These are phyloP conservation scores for Hybos culiciformis DNA, from an alignment of 2,888 invertebrate genomes.

Conservation along the genomic window DNA sequence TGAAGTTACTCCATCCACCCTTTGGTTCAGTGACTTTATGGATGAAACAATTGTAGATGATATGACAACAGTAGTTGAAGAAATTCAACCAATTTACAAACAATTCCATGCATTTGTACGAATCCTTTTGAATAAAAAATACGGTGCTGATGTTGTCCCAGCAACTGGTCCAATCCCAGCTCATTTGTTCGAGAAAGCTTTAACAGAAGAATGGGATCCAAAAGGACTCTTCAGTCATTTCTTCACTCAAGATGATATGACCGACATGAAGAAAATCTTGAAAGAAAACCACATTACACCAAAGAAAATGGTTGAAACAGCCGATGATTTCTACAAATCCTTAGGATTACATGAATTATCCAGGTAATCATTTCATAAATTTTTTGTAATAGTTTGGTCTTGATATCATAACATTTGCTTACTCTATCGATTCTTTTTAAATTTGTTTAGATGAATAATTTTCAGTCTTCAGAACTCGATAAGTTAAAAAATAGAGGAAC, in stretches of 20 bases:
- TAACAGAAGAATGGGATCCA: conserved; percentile 5
- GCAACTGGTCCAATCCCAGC: conserved; percentile 7
- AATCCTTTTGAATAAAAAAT: conserved; percentile 37
- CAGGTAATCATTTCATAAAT: no score
- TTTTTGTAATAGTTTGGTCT: no score
- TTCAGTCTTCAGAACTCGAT: not conserved
- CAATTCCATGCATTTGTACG: conserved; percentile 66
- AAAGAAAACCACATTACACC: not conserved
- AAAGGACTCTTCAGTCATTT: not conserved
- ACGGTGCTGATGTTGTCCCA: not conserved
- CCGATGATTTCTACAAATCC: conserved; percentile 8
- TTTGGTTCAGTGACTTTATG: conserved; percentile 21
- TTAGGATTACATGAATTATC: conserved; percentile 7
- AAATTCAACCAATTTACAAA: conserved; percentile 59
- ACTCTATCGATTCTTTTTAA: no score
- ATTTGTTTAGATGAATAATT: no score
- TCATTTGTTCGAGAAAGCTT: conserved; percentile 7
- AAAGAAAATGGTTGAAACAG: not conserved
- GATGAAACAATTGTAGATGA: conserved; percentile 28
- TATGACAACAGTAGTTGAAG: conserved; percentile 49
- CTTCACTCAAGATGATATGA: not conserved
- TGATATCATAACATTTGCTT: no score
- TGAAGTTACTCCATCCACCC: conserved; percentile 13
- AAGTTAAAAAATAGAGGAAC: conserved; percentile 1
- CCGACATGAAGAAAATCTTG: conserved; percentile 2